These are phyloP conservation scores for Aurelia coerulea DNA, from an alignment of 30 jellyfish, hydroid and myxozoan species.

Conservation along the genomic window DNA sequence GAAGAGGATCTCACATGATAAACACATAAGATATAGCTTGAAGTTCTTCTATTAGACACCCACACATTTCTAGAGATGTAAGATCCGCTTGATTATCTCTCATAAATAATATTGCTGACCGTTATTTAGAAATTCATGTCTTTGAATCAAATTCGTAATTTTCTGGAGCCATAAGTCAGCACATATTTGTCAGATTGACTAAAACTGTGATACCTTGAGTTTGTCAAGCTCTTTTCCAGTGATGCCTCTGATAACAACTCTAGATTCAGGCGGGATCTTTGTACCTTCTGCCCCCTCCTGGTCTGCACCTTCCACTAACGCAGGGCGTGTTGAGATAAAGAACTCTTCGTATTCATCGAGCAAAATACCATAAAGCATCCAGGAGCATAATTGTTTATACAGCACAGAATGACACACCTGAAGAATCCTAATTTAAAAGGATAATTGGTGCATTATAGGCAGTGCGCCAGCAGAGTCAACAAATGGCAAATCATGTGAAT, in stretches of 20 bases:
- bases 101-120: too few species aligned
- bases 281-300: background rate
- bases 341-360: slow-evolving; percentile 89
- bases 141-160: too few species aligned
- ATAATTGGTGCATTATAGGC: background rate
- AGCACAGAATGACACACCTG: slow-evolving; percentile 88
- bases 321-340: slow-evolving; percentile 72
- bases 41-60: too few species aligned
- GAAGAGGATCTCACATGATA: too few species aligned
- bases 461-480: background rate
- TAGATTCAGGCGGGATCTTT: slow-evolving; percentile 51
- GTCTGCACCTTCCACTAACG: slow-evolving; percentile 9
- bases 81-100: too few species aligned
- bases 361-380: slow-evolving; percentile 90
- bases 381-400: slow-evolving; percentile 89
- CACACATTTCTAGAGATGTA: too few species aligned
- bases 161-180: too few species aligned
- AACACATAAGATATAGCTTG: too few species aligned
- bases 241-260: slow-evolving; percentile 71
- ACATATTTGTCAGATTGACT: too few species aligned
- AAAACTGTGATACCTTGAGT: slow-evolving; percentile 43
- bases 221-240: slow-evolving; percentile 86
- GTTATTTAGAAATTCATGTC: too few species aligned
- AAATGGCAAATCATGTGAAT: too few species aligned
- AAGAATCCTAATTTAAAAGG: slow-evolving; percentile 56